These are phyloP conservation scores for Sinocyclocheilus grahami DNA, from an alignment of 2,113 vertebrate genomes.

Conservation along the genomic window DNA sequence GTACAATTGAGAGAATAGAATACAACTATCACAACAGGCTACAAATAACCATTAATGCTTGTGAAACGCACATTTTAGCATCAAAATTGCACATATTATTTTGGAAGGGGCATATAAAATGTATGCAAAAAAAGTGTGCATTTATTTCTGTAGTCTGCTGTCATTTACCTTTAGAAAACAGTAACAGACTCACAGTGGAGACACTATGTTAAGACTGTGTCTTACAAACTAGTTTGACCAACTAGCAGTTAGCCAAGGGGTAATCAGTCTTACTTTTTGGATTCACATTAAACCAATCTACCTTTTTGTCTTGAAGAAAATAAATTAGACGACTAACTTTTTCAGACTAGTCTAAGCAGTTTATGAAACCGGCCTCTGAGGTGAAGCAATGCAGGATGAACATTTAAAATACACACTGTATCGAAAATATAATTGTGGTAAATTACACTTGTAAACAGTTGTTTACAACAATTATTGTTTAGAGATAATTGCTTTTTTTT, in stretches of 20 bases:
- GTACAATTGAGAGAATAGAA: neutral
- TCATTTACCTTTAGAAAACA: neutral
- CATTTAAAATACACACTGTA: neutral
- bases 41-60: neutral
- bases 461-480: too few relatives aligned
- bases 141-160: neutral
- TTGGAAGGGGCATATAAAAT: neutral
- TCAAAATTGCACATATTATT: neutral
- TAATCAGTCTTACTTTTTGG: too few relatives aligned
- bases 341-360: too few relatives aligned
- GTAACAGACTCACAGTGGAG: neutral
- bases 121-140: too few relatives aligned
- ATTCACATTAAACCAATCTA: too few relatives aligned
- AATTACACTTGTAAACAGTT: neutral
- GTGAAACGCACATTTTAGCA: neutral
- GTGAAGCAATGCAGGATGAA: neutral
- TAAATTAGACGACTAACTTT: too few relatives aligned
- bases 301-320: too few relatives aligned
- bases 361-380: too few relatives aligned
- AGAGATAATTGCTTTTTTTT: neutral
- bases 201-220: too few relatives aligned
- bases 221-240: too few relatives aligned
- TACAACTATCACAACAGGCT: neutral
- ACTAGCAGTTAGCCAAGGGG: too few relatives aligned
- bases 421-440: neutral